These are phyloP conservation scores for Heteromyza rotundicornis DNA, from an alignment of 2,888 invertebrate species.

Conservation along the genomic window DNA sequence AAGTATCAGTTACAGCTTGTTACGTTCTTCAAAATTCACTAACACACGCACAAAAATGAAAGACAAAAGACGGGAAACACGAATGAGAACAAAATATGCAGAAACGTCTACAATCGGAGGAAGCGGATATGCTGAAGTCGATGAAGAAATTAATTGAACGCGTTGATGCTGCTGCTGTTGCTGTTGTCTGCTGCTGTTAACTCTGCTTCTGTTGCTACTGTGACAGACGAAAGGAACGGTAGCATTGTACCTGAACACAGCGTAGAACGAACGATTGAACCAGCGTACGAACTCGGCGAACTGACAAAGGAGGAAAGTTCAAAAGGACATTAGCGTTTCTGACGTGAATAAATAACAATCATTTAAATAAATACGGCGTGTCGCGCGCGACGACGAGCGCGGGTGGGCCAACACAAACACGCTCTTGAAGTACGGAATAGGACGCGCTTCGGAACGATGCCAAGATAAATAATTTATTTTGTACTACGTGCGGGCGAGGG, in stretches of 20 bases:
- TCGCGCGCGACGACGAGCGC: no score
- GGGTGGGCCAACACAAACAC: neutral
- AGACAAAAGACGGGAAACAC: no score
- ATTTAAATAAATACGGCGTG: slow-evolving; percentile 19
- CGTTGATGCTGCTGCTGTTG: no score
- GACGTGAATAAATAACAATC: slow-evolving; percentile 23
- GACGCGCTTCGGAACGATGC: neutral
- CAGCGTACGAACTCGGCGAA: neutral
- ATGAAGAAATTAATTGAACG: slow-evolving; percentile 21
- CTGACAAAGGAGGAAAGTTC: slow-evolving; percentile 10
- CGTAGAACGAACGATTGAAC: neutral
- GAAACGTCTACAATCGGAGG: no score
- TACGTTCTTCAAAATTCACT: no score
- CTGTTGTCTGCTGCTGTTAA: no score
- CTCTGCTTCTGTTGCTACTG: no score
- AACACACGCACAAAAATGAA: no score
- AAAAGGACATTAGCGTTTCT: slow-evolving; percentile 21
- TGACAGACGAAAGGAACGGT: no score
- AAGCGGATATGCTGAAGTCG: neutral
- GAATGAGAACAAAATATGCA: no score
- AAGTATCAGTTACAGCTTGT: slow-evolving; percentile 4
- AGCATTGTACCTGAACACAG: neutral
- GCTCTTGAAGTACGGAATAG: no score
- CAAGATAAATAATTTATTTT: neutral
- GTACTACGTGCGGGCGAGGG: neutral